Conservation (phyloP, 2,113 vertebrate genomes). For the Maylandia zebra region DNA sequence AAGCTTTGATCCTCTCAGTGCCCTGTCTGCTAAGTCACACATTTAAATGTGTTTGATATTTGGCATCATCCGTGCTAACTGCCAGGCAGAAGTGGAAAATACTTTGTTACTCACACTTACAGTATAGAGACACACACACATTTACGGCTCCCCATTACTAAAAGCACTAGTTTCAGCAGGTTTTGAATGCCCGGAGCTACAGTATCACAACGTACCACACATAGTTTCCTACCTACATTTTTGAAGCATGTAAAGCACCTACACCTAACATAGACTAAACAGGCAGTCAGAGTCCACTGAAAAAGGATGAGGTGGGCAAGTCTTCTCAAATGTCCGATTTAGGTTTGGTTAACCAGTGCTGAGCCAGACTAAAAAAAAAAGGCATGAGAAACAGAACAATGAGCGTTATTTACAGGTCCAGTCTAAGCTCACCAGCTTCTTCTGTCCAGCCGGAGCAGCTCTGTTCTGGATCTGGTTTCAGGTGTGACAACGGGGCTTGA, state of each 20-base stretch:
- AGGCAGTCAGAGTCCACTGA: slow-evolving; percentile 21
- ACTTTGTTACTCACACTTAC: neutral
- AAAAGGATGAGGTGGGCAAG: slow-evolving; percentile 26
- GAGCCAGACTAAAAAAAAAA: neutral
- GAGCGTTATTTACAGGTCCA: neutral
- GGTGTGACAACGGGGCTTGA: neutral
- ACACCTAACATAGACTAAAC: slow-evolving; percentile 62
- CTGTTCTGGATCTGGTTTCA: neutral
- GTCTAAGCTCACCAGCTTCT: slow-evolving; percentile 35
- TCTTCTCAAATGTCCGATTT: slow-evolving; percentile 14
- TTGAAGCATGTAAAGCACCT: neutral
- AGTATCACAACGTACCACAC: neutral
- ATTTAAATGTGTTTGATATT: neutral
- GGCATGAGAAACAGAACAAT: slow-evolving; percentile 3
- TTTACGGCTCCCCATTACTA: neutral
- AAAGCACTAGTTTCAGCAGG: slow-evolving; percentile 10
- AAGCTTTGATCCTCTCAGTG: neutral
- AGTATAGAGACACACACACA: neutral
- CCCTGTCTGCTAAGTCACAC: neutral
- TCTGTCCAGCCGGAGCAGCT: neutral
- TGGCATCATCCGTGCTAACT: neutral
- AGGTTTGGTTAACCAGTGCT: slow-evolving; percentile 34
- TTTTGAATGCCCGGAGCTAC: neutral
- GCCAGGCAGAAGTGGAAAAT: neutral
- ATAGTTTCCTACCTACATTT: slow-evolving; percentile 13